phyloP scores from a whole-genome alignment of 1,140 invertebrate species.

The Drosophila pectinifera region DNA sequence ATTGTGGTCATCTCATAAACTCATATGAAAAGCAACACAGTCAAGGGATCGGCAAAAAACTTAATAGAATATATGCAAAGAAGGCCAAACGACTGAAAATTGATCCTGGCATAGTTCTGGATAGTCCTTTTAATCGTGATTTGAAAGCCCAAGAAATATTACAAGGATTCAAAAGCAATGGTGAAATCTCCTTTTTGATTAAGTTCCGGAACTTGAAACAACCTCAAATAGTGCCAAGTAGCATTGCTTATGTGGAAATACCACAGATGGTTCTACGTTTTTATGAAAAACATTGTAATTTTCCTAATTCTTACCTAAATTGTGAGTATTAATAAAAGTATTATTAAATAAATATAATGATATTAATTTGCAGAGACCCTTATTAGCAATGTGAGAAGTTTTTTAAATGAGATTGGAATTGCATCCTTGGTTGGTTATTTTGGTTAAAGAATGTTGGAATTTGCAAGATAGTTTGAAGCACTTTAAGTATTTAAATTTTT shows the following conservation, averaged over 20 bases:
- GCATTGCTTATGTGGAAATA: slow-evolving; percentile 38
- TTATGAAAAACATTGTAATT: slow-evolving; percentile 27
- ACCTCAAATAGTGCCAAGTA: not conserved
- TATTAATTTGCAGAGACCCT: not conserved
- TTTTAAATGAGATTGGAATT: too few relatives aligned
- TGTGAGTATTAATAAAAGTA: too few relatives aligned
- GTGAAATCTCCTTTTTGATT: slow-evolving; percentile 26
- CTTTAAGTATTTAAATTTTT: not conserved
- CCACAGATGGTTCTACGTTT: slow-evolving; percentile 37
- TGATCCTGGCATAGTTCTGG: slow-evolving; percentile 15
- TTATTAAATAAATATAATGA: not conserved
- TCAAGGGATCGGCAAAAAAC: not conserved
- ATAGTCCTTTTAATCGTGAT: slow-evolving; percentile 31
- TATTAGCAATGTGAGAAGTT: too few relatives aligned
- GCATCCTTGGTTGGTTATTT: too few relatives aligned
- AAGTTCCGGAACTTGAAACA: slow-evolving; percentile 23
- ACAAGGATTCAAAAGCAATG: not conserved
- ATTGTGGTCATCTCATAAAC: slow-evolving; percentile 2
- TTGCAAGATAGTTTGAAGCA: not conserved
- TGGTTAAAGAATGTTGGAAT: not conserved
- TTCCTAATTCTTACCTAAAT: not conserved
- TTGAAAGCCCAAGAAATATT: slow-evolving; percentile 23
- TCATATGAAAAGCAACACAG: slow-evolving; percentile 6
- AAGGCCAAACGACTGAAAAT: slow-evolving; percentile 49
- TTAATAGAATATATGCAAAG: slow-evolving; percentile 13